These are phyloP conservation scores for Harpegnathos saltator DNA, from an alignment of 1,140 invertebrate genomes.

Conservation along the genomic window DNA sequence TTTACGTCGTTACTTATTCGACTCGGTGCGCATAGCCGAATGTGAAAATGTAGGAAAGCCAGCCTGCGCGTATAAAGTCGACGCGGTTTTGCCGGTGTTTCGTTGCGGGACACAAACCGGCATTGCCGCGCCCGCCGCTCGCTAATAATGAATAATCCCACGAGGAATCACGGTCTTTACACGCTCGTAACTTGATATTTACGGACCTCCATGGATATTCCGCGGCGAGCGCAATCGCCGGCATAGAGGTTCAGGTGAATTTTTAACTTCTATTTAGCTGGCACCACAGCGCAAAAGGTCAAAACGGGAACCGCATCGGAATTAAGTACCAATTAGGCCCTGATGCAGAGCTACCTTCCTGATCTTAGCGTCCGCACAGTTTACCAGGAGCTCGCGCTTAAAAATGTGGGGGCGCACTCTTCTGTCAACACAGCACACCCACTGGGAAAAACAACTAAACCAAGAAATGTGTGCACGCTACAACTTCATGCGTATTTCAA, in stretches of 20 bases:
- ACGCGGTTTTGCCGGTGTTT: slow-evolving; percentile 20
- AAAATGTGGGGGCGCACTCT: no score
- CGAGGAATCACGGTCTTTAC: slow-evolving; percentile 66
- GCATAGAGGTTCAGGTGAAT: slow-evolving; percentile 5
- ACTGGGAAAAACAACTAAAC: no score
- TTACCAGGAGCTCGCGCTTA: no score
- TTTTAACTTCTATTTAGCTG: no score
- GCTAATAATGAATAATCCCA: slow-evolving; percentile 62
- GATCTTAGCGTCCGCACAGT: no score
- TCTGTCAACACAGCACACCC: no score
- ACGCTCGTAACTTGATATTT: slow-evolving; percentile 68
- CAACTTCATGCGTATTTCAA: no score
- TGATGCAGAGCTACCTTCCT: no score
- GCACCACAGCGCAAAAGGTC: no score
- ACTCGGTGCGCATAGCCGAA: background rate
- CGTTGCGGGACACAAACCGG: background rate
- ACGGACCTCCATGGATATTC: slow-evolving; percentile 47
- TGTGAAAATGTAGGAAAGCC: slow-evolving; percentile 1
- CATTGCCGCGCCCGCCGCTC: slow-evolving; percentile 7
- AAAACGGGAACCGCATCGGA: no score
- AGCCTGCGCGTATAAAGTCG: slow-evolving; percentile 15
- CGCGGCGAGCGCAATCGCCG: slow-evolving; percentile 9
- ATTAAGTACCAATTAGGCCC: no score
- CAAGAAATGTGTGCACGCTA: no score
- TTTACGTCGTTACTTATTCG: background rate